Evolutionary conservation across 2,888 invertebrate genomes (phyloP), one percentile per base, ranked within the genome.

Genomic region (Sinotaia quadrata): DNA sequence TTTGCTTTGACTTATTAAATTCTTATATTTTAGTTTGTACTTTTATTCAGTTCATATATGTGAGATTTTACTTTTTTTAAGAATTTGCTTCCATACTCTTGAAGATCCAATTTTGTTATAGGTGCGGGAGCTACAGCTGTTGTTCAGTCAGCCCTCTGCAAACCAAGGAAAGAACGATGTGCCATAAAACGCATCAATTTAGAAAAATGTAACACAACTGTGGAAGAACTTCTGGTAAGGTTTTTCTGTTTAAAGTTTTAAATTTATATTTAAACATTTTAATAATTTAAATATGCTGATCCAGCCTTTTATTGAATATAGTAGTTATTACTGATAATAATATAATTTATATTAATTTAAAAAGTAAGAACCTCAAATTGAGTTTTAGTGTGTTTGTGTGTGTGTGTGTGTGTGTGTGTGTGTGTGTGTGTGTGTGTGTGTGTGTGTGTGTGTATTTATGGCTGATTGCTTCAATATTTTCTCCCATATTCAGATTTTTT

Each of bases 171-270:
- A 84, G 97, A 98, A 89, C 95, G 94, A 91, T 97, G 97, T 91
- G 99, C 99, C 85, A 97, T 99, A 83, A 99, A 99, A 89, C 92
- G 96, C 85, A 98, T 99, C 85, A 98, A 98, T 89, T 91, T 99
- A 87, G 99, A 99, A 89, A 99, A 98, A 92, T 71, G 97, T 94
- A 98, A 98, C 88, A 98, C 98, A n/a, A 96, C 96, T 69, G 97
- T 99, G 94, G 98, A 99, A 87, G 98, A 98, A 89, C 90, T 99
- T 74, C 71, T 97, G 87, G 92, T 96, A 92, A 90, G 94, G 93
- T n/a, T n/a, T n/a, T n/a, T n/a, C n/a, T n/a, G n/a, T n/a, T n/a
- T n/a, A n/a, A n/a, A n/a, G n/a, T n/a, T n/a, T n/a, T n/a, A n/a
- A n/a, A n/a, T n/a, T n/a, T n/a, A n/a, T n/a, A n/a, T n/a, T n/a